phyloP scores from a whole-genome alignment of 2,888 invertebrate species.

The Orgyia antiqua region DNA sequence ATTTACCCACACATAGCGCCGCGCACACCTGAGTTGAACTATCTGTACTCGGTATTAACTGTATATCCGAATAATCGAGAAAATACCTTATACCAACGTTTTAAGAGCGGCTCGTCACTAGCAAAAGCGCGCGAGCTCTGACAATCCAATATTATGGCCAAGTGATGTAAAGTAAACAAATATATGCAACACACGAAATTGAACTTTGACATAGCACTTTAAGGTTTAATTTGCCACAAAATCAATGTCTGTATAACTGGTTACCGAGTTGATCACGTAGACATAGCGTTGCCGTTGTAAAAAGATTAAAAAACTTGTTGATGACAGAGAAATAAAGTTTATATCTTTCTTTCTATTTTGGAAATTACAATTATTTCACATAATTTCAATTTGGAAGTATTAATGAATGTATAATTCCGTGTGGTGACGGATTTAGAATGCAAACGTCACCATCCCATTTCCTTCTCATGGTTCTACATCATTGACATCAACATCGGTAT shows the following conservation, averaged over 20 bases:
- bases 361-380: too few species aligned
- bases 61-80: constrained; percentile 9
- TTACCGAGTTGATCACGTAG: constrained; percentile 34
- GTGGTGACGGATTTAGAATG: too few species aligned
- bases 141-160: constrained; percentile 19
- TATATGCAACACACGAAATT: constrained; percentile 5
- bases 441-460: too few species aligned
- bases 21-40: constrained; percentile 2
- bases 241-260: constrained; percentile 9
- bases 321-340: too few species aligned
- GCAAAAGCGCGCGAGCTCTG: constrained; percentile 10
- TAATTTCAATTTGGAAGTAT: too few species aligned
- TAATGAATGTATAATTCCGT: too few species aligned
- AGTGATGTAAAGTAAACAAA: constrained; percentile 29
- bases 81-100: constrained; percentile 8
- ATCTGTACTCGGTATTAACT: constrained; percentile 3
- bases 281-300: constrained; percentile 5
- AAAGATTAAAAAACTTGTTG: constrained; percentile 16
- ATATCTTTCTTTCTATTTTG: too few species aligned
- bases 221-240: constrained; percentile 5
- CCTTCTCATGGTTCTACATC: too few species aligned
- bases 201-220: fast-evolving
- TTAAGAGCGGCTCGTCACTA: constrained; percentile 13
- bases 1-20: neutral
- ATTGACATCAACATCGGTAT: too few species aligned